These are phyloP conservation scores for Tiaroga cobitis DNA, from an alignment of 2,797 vertebrate genomes.

Conservation along the genomic window DNA sequence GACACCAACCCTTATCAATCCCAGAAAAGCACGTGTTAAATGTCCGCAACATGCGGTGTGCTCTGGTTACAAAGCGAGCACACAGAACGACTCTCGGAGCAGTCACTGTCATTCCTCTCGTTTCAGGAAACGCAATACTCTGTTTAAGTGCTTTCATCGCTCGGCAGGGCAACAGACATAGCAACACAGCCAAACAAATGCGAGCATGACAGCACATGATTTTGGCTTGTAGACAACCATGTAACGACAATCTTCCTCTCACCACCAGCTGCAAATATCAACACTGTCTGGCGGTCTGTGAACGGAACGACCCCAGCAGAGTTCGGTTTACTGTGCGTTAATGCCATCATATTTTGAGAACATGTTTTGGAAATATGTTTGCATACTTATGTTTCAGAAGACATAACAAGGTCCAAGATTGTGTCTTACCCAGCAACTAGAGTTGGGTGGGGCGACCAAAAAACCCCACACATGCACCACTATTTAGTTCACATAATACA, in stretches of 20 bases:
- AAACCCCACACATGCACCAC: not conserved
- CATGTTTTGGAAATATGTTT: slow-evolving; percentile 20
- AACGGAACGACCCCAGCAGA: not conserved
- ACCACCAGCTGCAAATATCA: slow-evolving; percentile 49
- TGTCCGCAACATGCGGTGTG: slow-evolving; percentile 19
- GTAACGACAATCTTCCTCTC: slow-evolving; percentile 52
- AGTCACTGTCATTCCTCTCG: slow-evolving; percentile 52
- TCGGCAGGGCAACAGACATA: slow-evolving; percentile 55
- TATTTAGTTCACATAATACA: not conserved
- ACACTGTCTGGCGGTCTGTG: slow-evolving; percentile 25
- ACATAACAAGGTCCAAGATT: not conserved
- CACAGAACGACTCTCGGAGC: slow-evolving; percentile 13
- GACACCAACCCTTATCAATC: slow-evolving; percentile 6
- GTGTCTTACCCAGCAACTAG: slow-evolving; percentile 9
- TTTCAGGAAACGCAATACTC: slow-evolving; percentile 59
- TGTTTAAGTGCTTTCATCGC: slow-evolving; percentile 55
- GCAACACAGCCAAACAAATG: slow-evolving; percentile 60
- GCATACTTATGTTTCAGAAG: slow-evolving; percentile 18
- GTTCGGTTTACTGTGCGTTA: not conserved
- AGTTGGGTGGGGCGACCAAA: not conserved
- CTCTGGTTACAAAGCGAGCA: slow-evolving; percentile 40
- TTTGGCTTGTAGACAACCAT: slow-evolving; percentile 50
- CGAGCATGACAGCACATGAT: slow-evolving; percentile 53
- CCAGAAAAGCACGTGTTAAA: slow-evolving; percentile 20
- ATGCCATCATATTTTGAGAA: slow-evolving; percentile 44